Percentiles rank a stretch among this genome's conserved stretches.
phyloP scores from a whole-genome alignment of 1,140 invertebrate species.

The Drosophila kurseongensis region DNA sequence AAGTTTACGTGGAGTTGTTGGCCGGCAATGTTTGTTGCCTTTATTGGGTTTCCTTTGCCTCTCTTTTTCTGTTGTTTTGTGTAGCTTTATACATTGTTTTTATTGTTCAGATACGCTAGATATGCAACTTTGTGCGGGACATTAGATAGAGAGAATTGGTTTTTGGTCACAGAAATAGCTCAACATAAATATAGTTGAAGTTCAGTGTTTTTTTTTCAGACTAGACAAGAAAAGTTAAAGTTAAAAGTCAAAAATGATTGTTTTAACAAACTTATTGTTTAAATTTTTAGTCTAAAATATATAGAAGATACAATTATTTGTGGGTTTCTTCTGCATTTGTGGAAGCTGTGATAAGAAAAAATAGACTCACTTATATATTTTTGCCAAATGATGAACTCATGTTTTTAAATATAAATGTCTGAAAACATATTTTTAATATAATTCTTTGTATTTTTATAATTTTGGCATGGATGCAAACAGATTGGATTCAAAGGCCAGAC shows the following conservation, averaged over 20 bases:
- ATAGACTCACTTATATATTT: too few species aligned
- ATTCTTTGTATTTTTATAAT: too few species aligned
- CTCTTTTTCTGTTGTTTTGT: conserved; percentile 19
- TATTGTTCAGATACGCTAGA: conserved; percentile 25
- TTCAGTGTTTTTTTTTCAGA: neutral
- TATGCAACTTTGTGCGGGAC: conserved; percentile 36
- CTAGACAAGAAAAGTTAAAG: neutral
- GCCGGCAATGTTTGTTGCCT: conserved; percentile 35
- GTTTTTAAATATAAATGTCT: too few species aligned
- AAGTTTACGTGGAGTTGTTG: conserved; percentile 49
- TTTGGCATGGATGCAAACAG: too few species aligned
- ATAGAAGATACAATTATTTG: too few species aligned
- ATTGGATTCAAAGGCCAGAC: too few species aligned
- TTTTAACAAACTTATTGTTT: neutral
- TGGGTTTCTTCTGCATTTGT: too few species aligned
- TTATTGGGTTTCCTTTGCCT: conserved; percentile 44
- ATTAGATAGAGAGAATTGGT: conserved; percentile 32
- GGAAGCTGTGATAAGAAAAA: too few species aligned
- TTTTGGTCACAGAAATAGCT: conserved; percentile 5
- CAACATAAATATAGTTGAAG: conserved; percentile 5
- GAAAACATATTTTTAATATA: too few species aligned
- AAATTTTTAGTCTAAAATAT: neutral
- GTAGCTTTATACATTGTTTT: conserved; percentile 35
- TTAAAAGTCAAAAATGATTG: neutral
- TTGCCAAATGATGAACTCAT: too few species aligned